These are phyloP conservation scores for Mesocricetus auratus DNA, from an alignment of 2,113 vertebrate species.

Conservation along the genomic window DNA sequence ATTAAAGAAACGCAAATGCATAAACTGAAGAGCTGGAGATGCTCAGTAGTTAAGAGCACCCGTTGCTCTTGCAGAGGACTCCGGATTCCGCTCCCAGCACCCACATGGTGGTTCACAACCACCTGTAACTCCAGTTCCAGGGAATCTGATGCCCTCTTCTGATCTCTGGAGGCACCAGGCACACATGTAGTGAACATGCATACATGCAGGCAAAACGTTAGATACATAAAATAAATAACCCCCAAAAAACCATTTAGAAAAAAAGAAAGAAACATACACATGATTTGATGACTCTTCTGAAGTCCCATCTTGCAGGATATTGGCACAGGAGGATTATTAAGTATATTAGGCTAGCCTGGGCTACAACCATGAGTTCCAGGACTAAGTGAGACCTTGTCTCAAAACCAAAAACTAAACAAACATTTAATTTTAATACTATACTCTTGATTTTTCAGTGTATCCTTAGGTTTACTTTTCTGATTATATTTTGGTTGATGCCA, in stretches of 20 bases:
- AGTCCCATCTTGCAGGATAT: background rate
- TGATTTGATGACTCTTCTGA: background rate
- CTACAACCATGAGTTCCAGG: background rate
- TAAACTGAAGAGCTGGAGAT: background rate
- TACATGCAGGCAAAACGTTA: background rate
- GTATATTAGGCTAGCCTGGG: background rate
- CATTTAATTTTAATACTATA: background rate
- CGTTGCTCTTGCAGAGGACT: background rate
- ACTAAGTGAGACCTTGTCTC: background rate
- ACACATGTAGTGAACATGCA: background rate
- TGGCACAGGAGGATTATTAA: background rate
- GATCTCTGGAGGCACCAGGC: background rate
- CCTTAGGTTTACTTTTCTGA: conserved; percentile 20
- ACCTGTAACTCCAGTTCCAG: background rate
- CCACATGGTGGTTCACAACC: background rate
- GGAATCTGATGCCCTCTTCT: background rate
- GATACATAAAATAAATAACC: background rate
- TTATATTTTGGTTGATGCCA: conserved; percentile 54
- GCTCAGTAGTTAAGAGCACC: background rate
- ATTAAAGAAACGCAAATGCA: background rate
- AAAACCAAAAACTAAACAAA: background rate
- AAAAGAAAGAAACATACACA: background rate
- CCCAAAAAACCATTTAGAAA: background rate
- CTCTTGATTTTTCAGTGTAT: background rate
- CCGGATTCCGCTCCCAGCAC: background rate